Conservation (phyloP, 1,140 invertebrate species). For the Drosophila murphyi region DNA sequence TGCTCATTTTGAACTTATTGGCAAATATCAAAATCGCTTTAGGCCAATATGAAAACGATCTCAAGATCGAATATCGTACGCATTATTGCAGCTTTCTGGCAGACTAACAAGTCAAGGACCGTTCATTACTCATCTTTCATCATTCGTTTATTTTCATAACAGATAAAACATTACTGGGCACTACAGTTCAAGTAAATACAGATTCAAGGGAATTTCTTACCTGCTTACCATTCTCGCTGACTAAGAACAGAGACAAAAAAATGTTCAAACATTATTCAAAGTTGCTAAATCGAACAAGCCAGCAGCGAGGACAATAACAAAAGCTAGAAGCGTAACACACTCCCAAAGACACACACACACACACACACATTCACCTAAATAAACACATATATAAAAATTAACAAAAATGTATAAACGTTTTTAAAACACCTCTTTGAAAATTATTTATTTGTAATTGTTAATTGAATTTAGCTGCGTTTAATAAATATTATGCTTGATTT, state of each 20-base stretch:
- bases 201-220: background rate
- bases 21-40: no score
- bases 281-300: no score
- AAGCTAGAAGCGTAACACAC: slow-evolving; percentile 25
- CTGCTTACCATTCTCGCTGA: background rate
- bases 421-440: no score
- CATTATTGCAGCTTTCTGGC: no score
- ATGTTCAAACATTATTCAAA: no score
- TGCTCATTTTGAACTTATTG: no score
- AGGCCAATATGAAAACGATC: no score
- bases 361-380: slow-evolving; percentile 6
- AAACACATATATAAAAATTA: slow-evolving; percentile 17
- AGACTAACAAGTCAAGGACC: no score
- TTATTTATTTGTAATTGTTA: background rate
- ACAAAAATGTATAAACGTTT: background rate
- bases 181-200: background rate
- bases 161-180: no score
- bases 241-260: background rate
- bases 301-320: slow-evolving; percentile 33
- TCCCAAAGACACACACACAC: slow-evolving; percentile 1
- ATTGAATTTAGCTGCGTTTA: background rate
- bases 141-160: no score
- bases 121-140: no score
- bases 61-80: no score
- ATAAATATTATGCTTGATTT: background rate